Evolutionary conservation across 1,140 invertebrate genomes (phyloP).

Genomic region (Saccostrea echinata): DNA sequence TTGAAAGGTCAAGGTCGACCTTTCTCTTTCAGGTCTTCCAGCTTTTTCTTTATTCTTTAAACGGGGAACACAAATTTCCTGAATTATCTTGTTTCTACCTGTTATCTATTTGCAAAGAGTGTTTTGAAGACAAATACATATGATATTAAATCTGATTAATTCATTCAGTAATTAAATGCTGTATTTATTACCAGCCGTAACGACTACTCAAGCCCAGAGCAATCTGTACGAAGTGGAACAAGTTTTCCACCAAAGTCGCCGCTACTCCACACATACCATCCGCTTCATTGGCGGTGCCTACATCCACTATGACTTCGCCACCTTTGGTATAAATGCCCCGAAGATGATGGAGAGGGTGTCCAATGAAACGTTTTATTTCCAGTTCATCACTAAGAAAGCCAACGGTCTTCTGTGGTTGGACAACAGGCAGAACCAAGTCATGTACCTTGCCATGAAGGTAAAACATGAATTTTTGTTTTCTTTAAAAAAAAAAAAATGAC

Average conservation of each 20-base stretch:
- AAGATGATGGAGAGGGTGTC: constrained; percentile 53
- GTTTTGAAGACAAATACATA: no score
- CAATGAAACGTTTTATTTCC: constrained; percentile 68
- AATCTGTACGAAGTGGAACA: constrained; percentile 1
- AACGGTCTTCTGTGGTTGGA: constrained; percentile 73
- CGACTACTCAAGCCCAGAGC: not conserved
- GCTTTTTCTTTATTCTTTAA: no score
- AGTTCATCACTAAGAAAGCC: constrained; percentile 67
- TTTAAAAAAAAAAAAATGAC: not conserved
- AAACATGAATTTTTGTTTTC: not conserved
- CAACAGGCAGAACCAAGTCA: constrained; percentile 49
- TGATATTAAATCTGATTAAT: not conserved
- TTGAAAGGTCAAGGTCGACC: no score
- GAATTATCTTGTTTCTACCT: no score
- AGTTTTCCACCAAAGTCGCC: constrained; percentile 1
- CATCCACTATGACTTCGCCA: constrained; percentile 60
- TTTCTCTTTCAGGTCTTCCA: no score
- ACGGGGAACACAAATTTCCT: no score
- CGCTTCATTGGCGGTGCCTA: constrained; percentile 64
- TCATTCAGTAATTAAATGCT: not conserved
- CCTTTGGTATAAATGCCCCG: constrained; percentile 55
- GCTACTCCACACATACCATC: constrained; percentile 61
- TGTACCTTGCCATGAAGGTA: constrained; percentile 74
- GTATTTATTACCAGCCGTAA: not conserved
- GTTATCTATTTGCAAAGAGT: no score